Percentiles rank a stretch among this genome's conserved stretches.
Evolutionary conservation across 2,888 invertebrate genomes (phyloP).

Genomic region (Icerya purchasi): DNA sequence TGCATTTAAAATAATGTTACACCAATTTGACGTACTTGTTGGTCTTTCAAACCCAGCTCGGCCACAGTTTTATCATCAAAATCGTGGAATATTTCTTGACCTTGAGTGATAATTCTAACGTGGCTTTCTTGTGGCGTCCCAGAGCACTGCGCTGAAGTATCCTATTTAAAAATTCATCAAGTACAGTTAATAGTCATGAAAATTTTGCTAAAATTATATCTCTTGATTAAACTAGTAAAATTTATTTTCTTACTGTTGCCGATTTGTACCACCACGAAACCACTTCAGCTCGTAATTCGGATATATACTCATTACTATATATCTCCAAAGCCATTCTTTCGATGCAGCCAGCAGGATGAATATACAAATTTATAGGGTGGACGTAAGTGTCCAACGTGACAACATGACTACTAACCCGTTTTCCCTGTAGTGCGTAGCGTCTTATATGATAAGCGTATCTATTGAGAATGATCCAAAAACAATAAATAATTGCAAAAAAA

Average conservation of each 20-base stretch:
- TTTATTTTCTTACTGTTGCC: slow-evolving; percentile 8
- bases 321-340: slow-evolving; percentile 65
- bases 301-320: slow-evolving; percentile 67
- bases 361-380: slow-evolving; percentile 48
- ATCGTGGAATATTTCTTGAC: slow-evolving; percentile 78
- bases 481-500: too few relatives aligned
- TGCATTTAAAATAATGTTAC: too few relatives aligned
- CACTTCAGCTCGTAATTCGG: slow-evolving; percentile 79
- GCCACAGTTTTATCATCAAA: slow-evolving; percentile 75
- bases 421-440: slow-evolving; percentile 68
- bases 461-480: slow-evolving; percentile 1
- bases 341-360: slow-evolving; percentile 72
- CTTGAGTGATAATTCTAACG: slow-evolving; percentile 76
- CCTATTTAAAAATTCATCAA: too few relatives aligned
- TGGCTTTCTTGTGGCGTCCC: slow-evolving; percentile 31
- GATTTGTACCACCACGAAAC: slow-evolving; percentile 68
- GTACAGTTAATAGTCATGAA: too few relatives aligned
- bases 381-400: slow-evolving; percentile 32
- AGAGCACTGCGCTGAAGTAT: too few relatives aligned
- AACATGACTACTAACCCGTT: slow-evolving; percentile 57
- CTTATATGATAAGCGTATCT: slow-evolving; percentile 73
- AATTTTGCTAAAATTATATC: too few relatives aligned
- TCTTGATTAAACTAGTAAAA: too few relatives aligned
- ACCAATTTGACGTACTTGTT: slow-evolving; percentile 50
- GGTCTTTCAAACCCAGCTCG: slow-evolving; percentile 85